Conservation (phyloP, 2,888 invertebrate species). For the Macrophya alboannulata region DNA sequence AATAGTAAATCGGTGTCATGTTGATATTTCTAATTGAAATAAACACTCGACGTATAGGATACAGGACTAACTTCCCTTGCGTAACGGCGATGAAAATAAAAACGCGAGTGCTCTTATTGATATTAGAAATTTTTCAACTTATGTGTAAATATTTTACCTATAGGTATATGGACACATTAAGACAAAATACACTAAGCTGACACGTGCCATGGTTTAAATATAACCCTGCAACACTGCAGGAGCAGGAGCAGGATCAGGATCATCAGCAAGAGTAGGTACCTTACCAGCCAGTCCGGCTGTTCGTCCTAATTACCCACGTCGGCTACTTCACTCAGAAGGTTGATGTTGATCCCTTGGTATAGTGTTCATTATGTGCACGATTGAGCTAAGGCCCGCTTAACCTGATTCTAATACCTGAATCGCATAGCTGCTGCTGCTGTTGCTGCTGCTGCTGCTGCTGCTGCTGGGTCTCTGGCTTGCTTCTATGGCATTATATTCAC, state of each 20-base stretch:
- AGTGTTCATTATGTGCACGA: constrained; percentile 52
- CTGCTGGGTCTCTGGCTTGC: neutral
- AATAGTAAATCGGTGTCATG: constrained; percentile 34
- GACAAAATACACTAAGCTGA: neutral
- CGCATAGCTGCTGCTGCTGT: constrained; percentile 34
- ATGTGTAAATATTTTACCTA: neutral
- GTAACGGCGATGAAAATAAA: neutral
- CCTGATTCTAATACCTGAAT: constrained; percentile 57
- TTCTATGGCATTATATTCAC: neutral
- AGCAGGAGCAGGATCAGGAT: neutral
- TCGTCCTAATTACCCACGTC: constrained; percentile 60
- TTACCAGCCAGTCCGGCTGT: constrained; percentile 50
- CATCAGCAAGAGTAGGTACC: neutral
- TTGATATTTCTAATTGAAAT: constrained; percentile 49
- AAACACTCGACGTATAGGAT: neutral
- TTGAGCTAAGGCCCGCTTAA: constrained; percentile 57
- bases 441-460: constrained; percentile 46
- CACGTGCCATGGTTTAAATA: constrained; percentile 54
- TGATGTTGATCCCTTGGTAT: constrained; percentile 51
- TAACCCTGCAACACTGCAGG: constrained; percentile 24
- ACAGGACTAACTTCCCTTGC: neutral
- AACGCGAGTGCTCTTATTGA: neutral
- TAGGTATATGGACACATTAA: neutral
- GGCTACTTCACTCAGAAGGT: constrained; percentile 53
- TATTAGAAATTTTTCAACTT: neutral